Evolutionary conservation across 2,797 vertebrate genomes (phyloP), one percentile per base, ranked within the genome.

Genomic region (Characodon lateralis): DNA sequence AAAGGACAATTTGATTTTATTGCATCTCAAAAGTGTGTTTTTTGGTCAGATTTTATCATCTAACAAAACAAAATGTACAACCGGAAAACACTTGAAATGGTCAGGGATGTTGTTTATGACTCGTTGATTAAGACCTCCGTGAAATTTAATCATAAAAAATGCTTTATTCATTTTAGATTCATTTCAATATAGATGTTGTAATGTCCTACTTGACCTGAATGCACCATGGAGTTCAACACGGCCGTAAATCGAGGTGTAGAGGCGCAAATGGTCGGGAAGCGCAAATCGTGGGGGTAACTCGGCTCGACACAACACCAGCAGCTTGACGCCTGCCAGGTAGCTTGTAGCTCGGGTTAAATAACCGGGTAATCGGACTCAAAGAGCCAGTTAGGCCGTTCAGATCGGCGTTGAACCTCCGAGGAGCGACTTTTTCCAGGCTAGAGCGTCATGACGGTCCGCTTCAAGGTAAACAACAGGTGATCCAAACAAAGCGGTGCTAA

Each of bases 361-460:
- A 22, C 50, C 26, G 6, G 26, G 71, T 46, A 0, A 0, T 2
- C 4, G 1, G 0, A 0, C 0, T 31, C n/a, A 22, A 65, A 50
- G 39, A 6, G 26, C 63, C 35, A 1, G 43, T 72, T 69, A 35
- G 72, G 31, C 0, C 18, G 5, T 28, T 14, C 20, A 1, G 3
- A 1, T 9, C 6, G 16, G n/a, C 0, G 0, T 24, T 18, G 8
- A 0, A 61, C 58, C 59, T 58, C 24, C 0, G 0, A 14, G 46
- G 3, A 16, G 31, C 24, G 63, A 80, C 28, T 3, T 56, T 50
- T 50, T 43, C 43, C 59, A 24, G 24, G 63, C 10, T 55, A 53
- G 9, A 1, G 71, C 81, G 86, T 5, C 74, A 92, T 93, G 91
- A 87, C 87, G 0, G 89, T 89, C 72, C 87, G 89, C 78, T 91